Base-by-base conservation (phyloP, 2,797 vertebrate species). In the Lagocephalus sceleratus region DNA sequence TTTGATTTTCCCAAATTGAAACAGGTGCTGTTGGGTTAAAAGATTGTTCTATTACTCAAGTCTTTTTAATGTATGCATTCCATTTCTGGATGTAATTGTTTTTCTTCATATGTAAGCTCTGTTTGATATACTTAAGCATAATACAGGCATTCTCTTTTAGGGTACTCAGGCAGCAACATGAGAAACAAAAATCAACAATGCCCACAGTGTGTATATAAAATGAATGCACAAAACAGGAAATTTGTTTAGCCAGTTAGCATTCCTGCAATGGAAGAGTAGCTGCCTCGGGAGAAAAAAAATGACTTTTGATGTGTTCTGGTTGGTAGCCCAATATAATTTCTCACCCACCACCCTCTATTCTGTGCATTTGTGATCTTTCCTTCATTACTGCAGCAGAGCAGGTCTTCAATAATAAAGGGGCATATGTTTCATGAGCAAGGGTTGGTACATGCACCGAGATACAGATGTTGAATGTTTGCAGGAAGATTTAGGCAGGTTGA, bases 371-470 rank as follows among this genome's bases (percentile, higher is more conserved):
- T 47, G 43, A 58, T 73, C 62, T 47, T 61, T 73, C 51, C 67
- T 78, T 76, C 57, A 71, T 79, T 76, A 78, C 61, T 58, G 62
- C 60, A 60, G 53, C 60, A 63, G 71, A 75, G 52, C 57, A 76
- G 70, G 72, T 75, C 82, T 83, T 84, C 80, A 84, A 81, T 87
- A 85, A 88, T 85, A 82, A 85, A 77, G 75, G 70, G 78, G 85
- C 88, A 87, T 87, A 85, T 88, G 85, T 87, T 89, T 86, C 85
- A 90, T 88, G 86, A 87, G 86, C 52, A 71, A 20, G 19, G 19
- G 11, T 20, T 4, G 71, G 53, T 59, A 48, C 65, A 64, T 39
- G 60, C 54, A 71, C 41, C 58, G 58, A 42, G 17, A n/a, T n/a
- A 42, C 40, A 19, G 3, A 19, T 19, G 40, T 42, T 35, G n/a